phyloP scores from a whole-genome alignment of 2,113 vertebrate genomes.

The Pedionomus torquatus region DNA sequence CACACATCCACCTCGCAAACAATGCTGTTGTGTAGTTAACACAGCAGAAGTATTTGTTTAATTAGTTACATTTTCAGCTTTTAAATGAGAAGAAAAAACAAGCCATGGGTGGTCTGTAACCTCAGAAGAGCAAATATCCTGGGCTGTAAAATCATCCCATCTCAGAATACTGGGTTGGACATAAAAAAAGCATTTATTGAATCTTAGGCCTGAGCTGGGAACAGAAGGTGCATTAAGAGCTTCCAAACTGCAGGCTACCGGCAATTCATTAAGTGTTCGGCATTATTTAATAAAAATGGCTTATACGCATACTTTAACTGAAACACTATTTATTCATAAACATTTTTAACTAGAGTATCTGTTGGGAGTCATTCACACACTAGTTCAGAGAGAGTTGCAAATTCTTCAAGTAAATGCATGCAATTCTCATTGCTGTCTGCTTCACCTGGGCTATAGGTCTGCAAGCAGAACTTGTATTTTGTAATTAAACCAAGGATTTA shows the following conservation, averaged over 20 bases:
- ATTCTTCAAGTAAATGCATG: not conserved
- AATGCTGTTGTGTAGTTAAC: conserved; percentile 45
- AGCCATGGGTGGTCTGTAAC: conserved; percentile 76
- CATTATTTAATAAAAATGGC: conserved; percentile 73
- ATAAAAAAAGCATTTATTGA: conserved; percentile 77
- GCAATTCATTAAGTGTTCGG: conserved; percentile 55
- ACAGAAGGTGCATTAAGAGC: conserved; percentile 79
- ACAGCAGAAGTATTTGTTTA: conserved; percentile 62
- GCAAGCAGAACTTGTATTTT: not conserved
- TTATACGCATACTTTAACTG: conserved; percentile 25
- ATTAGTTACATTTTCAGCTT: conserved; percentile 74
- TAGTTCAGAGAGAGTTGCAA: not conserved
- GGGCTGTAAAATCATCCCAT: conserved; percentile 71
- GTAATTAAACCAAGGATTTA: not conserved
- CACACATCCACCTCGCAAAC: not conserved
- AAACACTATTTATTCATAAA: conserved; percentile 60
- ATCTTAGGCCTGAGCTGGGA: conserved; percentile 52
- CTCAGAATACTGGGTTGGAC: conserved; percentile 73
- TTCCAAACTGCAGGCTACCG: conserved; percentile 53
- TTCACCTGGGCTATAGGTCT: not conserved
- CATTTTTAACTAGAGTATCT: conserved; percentile 53
- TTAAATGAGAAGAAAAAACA: conserved; percentile 71
- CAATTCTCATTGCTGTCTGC: not conserved
- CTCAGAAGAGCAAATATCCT: conserved; percentile 76
- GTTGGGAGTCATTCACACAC: conserved; percentile 34